Evolutionary conservation across 1,140 invertebrate species (phyloP).

Genomic region (Trialeurodes vaporariorum): DNA sequence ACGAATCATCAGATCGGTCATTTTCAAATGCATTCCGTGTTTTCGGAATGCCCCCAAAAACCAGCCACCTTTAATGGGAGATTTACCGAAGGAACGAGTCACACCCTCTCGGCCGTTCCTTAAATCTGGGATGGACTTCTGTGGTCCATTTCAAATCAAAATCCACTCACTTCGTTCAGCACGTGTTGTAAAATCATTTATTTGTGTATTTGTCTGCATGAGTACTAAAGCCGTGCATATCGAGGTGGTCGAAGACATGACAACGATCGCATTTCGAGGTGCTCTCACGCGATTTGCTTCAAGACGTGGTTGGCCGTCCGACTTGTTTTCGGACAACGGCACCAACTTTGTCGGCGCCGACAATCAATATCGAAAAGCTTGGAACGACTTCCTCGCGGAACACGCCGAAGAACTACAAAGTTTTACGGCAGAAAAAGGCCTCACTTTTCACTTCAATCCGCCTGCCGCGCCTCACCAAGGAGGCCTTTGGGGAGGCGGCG

Average conservation of each 20-base stretch:
- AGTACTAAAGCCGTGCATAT: no score
- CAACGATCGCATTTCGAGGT: constrained; percentile 32
- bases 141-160: constrained; percentile 21
- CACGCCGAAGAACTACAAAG: no score
- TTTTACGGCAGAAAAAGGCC: background rate
- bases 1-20: background rate
- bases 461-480: constrained; percentile 28
- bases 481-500: no score
- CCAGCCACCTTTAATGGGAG: constrained; percentile 21
- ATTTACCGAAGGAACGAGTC: constrained; percentile 20
- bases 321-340: constrained; percentile 31
- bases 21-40: constrained; percentile 4
- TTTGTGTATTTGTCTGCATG: constrained; percentile 35
- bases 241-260: constrained; percentile 34
- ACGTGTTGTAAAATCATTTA: constrained; percentile 37
- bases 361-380: no score
- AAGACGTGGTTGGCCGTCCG: constrained; percentile 26
- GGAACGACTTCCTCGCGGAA: no score
- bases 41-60: no score
- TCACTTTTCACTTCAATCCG: constrained; percentile 21
- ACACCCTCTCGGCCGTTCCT: constrained; percentile 15
- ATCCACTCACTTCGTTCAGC: constrained; percentile 15
- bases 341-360: constrained; percentile 31
- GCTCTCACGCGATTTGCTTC: constrained; percentile 33
- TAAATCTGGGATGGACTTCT: constrained; percentile 23